Percentiles rank a stretch among this genome's conserved stretches.
Conservation (phyloP, 2,888 invertebrate species). For the Pseudolycoriella hygida region DNA sequence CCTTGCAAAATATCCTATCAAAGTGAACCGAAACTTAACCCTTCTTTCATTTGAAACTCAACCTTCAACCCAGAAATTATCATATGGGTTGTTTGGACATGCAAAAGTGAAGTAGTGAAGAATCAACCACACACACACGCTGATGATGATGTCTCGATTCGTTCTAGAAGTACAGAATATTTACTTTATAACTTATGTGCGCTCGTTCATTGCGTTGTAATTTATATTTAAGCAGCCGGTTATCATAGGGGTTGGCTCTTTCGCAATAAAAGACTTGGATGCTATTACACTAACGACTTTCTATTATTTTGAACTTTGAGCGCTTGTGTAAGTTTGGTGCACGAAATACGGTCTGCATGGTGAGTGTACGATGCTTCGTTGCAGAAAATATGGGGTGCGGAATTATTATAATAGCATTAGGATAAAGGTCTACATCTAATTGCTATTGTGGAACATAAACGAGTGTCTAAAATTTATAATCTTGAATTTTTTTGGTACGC, state of each 20-base stretch:
- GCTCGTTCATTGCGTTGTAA: too few relatives aligned
- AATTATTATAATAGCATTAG: slow-evolving; percentile 1
- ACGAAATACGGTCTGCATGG: neutral
- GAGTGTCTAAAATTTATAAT: too few relatives aligned
- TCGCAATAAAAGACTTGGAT: neutral
- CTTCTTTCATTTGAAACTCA: too few relatives aligned
- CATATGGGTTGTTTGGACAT: neutral
- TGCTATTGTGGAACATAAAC: too few relatives aligned
- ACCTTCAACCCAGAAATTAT: neutral
- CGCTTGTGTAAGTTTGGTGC: neutral
- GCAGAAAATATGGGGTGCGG: neutral
- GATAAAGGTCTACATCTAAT: neutral
- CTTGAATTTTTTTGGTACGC: too few relatives aligned
- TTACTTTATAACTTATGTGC: neutral
- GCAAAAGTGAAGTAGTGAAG: neutral
- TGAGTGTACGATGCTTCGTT: neutral
- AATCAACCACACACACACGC: neutral
- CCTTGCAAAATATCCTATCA: slow-evolving; percentile 1
- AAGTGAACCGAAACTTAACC: neutral
- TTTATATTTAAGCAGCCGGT: neutral
- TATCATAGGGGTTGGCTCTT: neutral
- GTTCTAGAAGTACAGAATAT: too few relatives aligned
- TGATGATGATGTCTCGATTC: too few relatives aligned
- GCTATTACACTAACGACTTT: slow-evolving; percentile 4
- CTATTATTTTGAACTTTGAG: slow-evolving; percentile 3